These are phyloP conservation scores for Aphidius colemani DNA, from an alignment of 2,888 invertebrate genomes.

Conservation along the genomic window DNA sequence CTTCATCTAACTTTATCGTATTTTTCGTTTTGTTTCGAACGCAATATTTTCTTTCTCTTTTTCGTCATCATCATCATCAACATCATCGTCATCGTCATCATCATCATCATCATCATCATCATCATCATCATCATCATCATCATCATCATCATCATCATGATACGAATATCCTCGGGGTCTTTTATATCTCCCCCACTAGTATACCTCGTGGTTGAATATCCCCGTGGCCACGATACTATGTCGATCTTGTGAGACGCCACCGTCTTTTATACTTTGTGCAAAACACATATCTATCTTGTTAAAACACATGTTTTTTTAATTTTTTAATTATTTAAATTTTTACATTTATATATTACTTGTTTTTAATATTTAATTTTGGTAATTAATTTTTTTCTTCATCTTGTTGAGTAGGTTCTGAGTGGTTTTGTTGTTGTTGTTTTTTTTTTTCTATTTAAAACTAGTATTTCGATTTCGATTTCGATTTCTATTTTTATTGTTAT, in stretches of 20 bases:
- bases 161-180: too few relatives aligned
- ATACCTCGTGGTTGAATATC: slow-evolving; percentile 23
- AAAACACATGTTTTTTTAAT: slow-evolving; percentile 1
- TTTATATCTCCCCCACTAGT: slow-evolving; percentile 16
- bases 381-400: slow-evolving; percentile 11
- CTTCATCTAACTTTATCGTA: not conserved
- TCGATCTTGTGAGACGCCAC: slow-evolving; percentile 10
- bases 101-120: slow-evolving; percentile 1
- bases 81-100: not conserved
- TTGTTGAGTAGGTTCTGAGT: not conserved
- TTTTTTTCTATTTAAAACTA: too few relatives aligned
- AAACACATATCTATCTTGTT: not conserved
- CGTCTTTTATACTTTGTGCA: slow-evolving; percentile 2
- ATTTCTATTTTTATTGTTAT: too few relatives aligned
- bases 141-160: not conserved
- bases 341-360: slow-evolving; percentile 5
- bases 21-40: not conserved
- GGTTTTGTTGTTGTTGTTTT: not conserved
- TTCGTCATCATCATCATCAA: not conserved
- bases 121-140: too few relatives aligned
- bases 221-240: slow-evolving; percentile 18
- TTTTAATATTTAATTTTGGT: not conserved
- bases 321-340: slow-evolving; percentile 6
- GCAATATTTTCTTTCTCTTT: not conserved
- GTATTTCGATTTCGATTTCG: not conserved